phyloP scores from a whole-genome alignment of 2,888 invertebrate species.

The Lymantria monacha region DNA sequence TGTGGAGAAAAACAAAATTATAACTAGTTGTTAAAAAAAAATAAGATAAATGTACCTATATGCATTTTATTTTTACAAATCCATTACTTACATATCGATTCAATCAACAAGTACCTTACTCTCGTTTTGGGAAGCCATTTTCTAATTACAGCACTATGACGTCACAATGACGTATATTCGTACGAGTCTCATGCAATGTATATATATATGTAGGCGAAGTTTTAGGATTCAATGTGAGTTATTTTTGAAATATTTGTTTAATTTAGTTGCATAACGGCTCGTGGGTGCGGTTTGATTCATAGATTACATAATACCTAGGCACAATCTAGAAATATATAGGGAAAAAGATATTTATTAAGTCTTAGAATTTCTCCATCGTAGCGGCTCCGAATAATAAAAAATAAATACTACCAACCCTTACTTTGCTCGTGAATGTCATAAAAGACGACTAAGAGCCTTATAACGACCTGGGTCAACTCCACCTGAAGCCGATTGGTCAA shows the following conservation, averaged over 20 bases:
- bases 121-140: constrained; percentile 19
- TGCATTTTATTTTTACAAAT: background rate
- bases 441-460: no score
- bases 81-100: background rate
- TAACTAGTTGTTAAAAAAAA: no score
- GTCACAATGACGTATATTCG: constrained; percentile 19
- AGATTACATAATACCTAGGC: constrained; percentile 1
- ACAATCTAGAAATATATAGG: no score
- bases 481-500: no score
- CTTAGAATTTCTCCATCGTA: no score
- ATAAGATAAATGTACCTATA: background rate
- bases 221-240: constrained; percentile 11
- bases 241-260: constrained; percentile 23
- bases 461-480: no score
- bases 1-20: no score
- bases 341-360: no score
- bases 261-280: constrained; percentile 15
- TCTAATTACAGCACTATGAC: constrained; percentile 31
- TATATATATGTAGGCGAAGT: constrained; percentile 22
- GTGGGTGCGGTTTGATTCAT: constrained; percentile 24
- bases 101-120: constrained; percentile 7
- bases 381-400: no score
- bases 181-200: constrained; percentile 21
- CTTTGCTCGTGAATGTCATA: no score
- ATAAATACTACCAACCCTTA: no score